These are phyloP conservation scores for Hemicrepidius hirtus DNA, from an alignment of 2,888 invertebrate genomes.

Conservation along the genomic window DNA sequence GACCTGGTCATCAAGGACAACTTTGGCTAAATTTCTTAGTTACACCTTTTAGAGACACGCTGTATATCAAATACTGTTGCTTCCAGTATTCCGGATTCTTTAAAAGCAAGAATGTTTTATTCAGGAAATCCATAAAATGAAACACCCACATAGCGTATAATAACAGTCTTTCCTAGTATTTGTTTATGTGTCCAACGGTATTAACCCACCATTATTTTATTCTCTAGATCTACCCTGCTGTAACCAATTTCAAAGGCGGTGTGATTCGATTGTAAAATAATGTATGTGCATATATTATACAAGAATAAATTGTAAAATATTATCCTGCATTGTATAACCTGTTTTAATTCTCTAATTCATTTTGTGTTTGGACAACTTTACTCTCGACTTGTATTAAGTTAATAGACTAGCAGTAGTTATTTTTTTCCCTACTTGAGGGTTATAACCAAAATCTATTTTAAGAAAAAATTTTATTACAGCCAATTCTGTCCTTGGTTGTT, in stretches of 20 bases:
- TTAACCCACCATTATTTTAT: slow-evolving; percentile 32
- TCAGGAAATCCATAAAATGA: slow-evolving; percentile 4
- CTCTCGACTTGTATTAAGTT: slow-evolving; percentile 13
- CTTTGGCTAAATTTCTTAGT: no score
- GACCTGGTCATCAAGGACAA: no score
- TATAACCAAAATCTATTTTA: no score
- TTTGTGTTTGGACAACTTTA: slow-evolving; percentile 41
- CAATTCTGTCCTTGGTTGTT: no score
- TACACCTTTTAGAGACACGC: no score
- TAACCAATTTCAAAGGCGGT: slow-evolving; percentile 44
- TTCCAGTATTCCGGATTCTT: background rate
- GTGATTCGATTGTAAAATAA: slow-evolving; percentile 38
- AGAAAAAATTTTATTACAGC: no score
- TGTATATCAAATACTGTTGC: no score
- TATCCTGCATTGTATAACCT: slow-evolving; percentile 41
- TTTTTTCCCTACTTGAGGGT: background rate
- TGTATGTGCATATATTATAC: slow-evolving; percentile 45
- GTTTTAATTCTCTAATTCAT: slow-evolving; percentile 43
- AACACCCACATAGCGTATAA: no score
- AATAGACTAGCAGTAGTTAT: background rate
- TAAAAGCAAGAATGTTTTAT: background rate
- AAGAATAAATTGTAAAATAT: slow-evolving; percentile 40
- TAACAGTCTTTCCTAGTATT: background rate
- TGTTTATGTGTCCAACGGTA: background rate
- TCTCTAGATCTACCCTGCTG: slow-evolving; percentile 35